Percentiles rank a stretch among this genome's conserved stretches.
Conservation (phyloP, 1,140 invertebrate genomes). For the Neomicropteryx cornuta region DNA sequence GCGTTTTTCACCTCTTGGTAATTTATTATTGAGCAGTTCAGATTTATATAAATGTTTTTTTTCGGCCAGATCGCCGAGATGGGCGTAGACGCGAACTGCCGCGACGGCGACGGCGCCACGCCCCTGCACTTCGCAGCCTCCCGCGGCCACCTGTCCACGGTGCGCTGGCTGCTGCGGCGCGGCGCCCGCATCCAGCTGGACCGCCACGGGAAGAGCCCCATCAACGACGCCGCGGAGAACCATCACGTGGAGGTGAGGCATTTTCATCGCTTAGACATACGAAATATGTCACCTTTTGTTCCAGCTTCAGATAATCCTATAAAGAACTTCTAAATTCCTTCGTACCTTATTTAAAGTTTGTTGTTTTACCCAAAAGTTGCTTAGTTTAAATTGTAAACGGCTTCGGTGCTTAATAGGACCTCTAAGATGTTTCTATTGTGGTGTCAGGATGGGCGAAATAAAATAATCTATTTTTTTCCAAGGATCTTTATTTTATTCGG, state of each 20-base stretch:
- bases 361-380: too few relatives aligned
- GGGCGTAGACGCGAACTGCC: constrained; percentile 67
- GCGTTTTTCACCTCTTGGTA: neutral
- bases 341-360: too few relatives aligned
- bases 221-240: constrained; percentile 82
- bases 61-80: constrained; percentile 74
- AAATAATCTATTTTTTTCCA: too few relatives aligned
- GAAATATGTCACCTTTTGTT: neutral
- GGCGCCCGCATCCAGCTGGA: constrained; percentile 68
- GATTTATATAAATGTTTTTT: too few relatives aligned
- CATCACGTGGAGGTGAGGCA: constrained; percentile 71
- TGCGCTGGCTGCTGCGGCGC: constrained; percentile 72
- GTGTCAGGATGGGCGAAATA: too few relatives aligned
- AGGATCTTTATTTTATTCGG: too few relatives aligned
- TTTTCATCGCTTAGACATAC: neutral
- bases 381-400: too few relatives aligned
- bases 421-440: too few relatives aligned
- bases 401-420: too few relatives aligned
- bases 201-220: constrained; percentile 75
- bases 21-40: too few relatives aligned
- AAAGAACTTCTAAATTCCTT: neutral
- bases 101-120: constrained; percentile 76
- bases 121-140: constrained; percentile 72
- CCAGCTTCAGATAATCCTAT: neutral
- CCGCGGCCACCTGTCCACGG: constrained; percentile 66